Evolutionary conservation across 2,888 invertebrate genomes (phyloP).

Genomic region (Rhopalosiphum nymphaeae): DNA sequence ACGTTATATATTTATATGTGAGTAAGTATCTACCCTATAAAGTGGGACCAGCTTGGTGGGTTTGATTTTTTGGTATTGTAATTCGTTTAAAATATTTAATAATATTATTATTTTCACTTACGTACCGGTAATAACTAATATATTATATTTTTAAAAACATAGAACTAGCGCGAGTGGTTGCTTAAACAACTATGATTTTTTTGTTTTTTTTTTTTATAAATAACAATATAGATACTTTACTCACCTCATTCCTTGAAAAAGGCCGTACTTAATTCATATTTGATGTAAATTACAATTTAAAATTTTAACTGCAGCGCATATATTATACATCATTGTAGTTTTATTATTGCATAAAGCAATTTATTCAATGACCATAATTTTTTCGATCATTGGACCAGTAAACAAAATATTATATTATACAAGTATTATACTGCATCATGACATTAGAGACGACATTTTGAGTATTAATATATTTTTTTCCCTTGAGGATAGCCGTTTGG

Average conservation of each 20-base stretch:
- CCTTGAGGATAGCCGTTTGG: not conserved
- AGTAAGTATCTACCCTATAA: not conserved
- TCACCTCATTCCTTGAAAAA: no score
- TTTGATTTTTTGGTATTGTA: not conserved
- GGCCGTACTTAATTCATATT: not conserved
- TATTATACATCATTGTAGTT: not conserved
- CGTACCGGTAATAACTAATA: not conserved
- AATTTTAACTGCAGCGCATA: not conserved
- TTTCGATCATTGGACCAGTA: not conserved
- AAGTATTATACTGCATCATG: not conserved
- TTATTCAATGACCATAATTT: not conserved
- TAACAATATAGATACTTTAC: no score
- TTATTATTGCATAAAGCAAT: not conserved
- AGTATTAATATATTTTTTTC: not conserved
- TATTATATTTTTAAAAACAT: not conserved
- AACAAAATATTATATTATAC: not conserved
- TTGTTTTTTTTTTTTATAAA: not conserved
- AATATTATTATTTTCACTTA: not conserved
- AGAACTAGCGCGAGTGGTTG: not conserved
- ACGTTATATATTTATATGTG: not conserved
- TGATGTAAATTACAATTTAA: not conserved
- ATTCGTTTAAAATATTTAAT: not conserved
- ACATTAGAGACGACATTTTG: not conserved
- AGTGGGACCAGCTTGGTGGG: not conserved
- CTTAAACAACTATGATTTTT: not conserved